Evolutionary conservation across 2,113 vertebrate species (phyloP).

Genomic region (Callipepla squamata): DNA sequence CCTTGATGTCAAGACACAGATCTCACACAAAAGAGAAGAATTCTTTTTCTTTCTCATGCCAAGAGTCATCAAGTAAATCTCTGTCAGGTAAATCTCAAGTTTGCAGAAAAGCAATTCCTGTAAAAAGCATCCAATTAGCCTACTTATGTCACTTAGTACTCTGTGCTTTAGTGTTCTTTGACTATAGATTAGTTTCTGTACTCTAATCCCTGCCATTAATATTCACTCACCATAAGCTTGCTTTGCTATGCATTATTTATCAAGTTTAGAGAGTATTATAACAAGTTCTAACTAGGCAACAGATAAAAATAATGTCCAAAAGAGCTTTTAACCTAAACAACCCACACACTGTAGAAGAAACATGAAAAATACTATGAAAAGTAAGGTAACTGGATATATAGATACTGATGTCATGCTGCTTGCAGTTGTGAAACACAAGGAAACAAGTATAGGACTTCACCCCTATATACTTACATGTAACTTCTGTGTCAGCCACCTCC

Average conservation of each 20-base stretch:
- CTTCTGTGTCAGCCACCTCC: neutral
- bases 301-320: neutral
- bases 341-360: neutral
- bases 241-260: slow-evolving; percentile 13
- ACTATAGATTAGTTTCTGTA: slow-evolving; percentile 47
- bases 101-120: slow-evolving; percentile 28
- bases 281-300: neutral
- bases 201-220: slow-evolving; percentile 43
- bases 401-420: neutral
- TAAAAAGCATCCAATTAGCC: slow-evolving; percentile 56
- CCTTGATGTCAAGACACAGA: neutral
- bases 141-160: slow-evolving; percentile 57
- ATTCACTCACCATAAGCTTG: slow-evolving; percentile 23
- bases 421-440: neutral
- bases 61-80: slow-evolving; percentile 26
- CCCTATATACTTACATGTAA: neutral
- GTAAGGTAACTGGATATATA: neutral
- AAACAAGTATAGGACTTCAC: neutral
- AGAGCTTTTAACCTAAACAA: neutral
- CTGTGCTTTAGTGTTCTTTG: neutral
- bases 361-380: neutral
- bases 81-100: slow-evolving; percentile 45
- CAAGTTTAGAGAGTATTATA: neutral
- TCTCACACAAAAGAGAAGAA: neutral
- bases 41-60: slow-evolving; percentile 16